A percentile compares a stretch with the other conserved stretches of the same genome.
These are phyloP conservation scores for Pyrocephalus nanus DNA, from an alignment of 2,797 vertebrate species.

Conservation along the genomic window DNA sequence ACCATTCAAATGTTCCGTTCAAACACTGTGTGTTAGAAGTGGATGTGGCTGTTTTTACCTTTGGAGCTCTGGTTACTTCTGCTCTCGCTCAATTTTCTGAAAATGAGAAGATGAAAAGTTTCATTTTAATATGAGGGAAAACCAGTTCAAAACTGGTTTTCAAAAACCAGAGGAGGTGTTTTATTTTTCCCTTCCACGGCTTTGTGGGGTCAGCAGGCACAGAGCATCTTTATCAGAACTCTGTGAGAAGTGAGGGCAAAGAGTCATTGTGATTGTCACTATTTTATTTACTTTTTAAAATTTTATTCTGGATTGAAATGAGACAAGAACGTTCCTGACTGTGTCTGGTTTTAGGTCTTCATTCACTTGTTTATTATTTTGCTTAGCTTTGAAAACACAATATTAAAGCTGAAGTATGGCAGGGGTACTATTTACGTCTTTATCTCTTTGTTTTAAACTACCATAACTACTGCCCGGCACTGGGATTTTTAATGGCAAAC, in stretches of 20 bases:
- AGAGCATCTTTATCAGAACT: not conserved
- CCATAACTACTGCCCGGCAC: not conserved
- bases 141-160: not conserved
- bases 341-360: not conserved
- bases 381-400: not conserved
- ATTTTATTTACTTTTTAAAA: not conserved
- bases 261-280: not conserved
- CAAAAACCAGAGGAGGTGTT: not conserved
- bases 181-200: conserved; percentile 16
- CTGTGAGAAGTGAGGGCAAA: not conserved
- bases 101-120: not conserved
- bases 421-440: not conserved
- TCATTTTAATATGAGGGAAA: not conserved
- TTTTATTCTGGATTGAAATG: not conserved
- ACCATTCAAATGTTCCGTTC: not conserved
- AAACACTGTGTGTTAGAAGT: not conserved
- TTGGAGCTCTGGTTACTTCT: not conserved
- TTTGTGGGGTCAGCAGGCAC: not conserved
- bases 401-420: not conserved
- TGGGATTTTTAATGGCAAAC: not conserved
- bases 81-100: not conserved
- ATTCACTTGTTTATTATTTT: not conserved
- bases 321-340: not conserved
- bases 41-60: not conserved
- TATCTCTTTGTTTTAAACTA: not conserved